A percentile compares a stretch with the other conserved stretches of the same genome.
These are phyloP conservation scores for Yponomeuta sedellus DNA, from an alignment of 2,888 invertebrate genomes.

Conservation along the genomic window DNA sequence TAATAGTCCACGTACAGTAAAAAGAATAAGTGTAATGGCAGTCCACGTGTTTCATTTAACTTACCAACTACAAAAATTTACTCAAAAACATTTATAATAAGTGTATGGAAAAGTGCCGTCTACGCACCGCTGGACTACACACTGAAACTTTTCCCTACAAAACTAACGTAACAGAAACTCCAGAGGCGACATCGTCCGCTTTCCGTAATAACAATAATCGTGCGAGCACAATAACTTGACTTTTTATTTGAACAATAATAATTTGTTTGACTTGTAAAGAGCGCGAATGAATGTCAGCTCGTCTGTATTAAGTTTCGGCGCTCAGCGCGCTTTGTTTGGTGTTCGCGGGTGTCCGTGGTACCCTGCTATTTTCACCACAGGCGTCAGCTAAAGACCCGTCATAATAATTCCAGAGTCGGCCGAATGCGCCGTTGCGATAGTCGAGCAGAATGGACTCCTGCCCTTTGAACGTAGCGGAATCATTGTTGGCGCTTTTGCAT, in stretches of 20 bases:
- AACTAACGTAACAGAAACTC: background rate
- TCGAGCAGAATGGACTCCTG: slow-evolving; percentile 44
- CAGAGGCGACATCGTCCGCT: background rate
- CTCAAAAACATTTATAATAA: too few relatives aligned
- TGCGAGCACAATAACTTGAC: slow-evolving; percentile 40
- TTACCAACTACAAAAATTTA: too few relatives aligned
- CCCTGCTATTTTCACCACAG: slow-evolving; percentile 69
- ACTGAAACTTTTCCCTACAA: background rate
- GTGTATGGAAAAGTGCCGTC: too few relatives aligned
- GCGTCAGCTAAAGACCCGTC: slow-evolving; percentile 67
- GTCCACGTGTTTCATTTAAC: too few relatives aligned
- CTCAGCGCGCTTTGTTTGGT: slow-evolving; percentile 52
- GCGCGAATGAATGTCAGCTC: slow-evolving; percentile 49
- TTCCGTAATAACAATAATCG: slow-evolving; percentile 9
- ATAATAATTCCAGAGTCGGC: slow-evolving; percentile 60
- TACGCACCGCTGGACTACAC: too few relatives aligned
- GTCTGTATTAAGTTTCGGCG: slow-evolving; percentile 47
- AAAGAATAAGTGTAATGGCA: too few relatives aligned
- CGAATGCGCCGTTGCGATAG: slow-evolving; percentile 51
- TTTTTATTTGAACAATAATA: slow-evolving; percentile 62
- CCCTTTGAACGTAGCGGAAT: slow-evolving; percentile 36
- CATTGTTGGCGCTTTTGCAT: slow-evolving; percentile 6
- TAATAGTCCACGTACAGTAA: too few relatives aligned
- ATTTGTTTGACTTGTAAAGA: slow-evolving; percentile 74
- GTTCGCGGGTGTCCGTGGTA: slow-evolving; percentile 64